phyloP scores from a whole-genome alignment of 2,888 invertebrate species.

The Branchellion lobata region DNA sequence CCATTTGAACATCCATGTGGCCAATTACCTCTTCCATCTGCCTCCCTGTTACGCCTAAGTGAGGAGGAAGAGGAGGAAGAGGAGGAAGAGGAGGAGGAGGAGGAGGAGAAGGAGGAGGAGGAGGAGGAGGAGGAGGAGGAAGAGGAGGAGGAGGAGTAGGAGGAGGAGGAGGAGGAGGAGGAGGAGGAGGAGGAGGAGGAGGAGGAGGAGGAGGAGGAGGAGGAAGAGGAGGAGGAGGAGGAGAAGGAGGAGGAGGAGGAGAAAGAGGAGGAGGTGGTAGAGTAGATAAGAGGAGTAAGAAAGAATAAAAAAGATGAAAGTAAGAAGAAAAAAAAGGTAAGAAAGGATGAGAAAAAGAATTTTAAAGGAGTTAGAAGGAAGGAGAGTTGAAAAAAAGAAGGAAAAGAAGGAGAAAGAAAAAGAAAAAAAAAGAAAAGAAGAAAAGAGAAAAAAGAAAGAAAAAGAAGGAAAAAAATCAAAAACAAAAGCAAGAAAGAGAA shows the following conservation, averaged over 20 bases:
- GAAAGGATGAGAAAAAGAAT: neutral
- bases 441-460: neutral
- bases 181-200: neutral
- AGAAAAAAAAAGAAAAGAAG: slow-evolving; percentile 40
- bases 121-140: neutral
- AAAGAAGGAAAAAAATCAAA: slow-evolving; percentile 41
- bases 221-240: neutral
- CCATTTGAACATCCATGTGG: slow-evolving; percentile 79
- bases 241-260: too few species aligned
- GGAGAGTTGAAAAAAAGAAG: neutral
- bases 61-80: neutral
- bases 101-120: neutral
- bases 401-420: neutral
- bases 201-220: neutral
- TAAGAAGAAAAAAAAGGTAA: too few species aligned
- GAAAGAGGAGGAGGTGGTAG: slow-evolving; percentile 1
- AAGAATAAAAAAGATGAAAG: too few species aligned
- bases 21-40: slow-evolving; percentile 83
- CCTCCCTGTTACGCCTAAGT: slow-evolving; percentile 52
- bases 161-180: neutral
- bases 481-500: slow-evolving; percentile 37
- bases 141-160: too few species aligned
- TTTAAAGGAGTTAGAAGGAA: slow-evolving; percentile 24
- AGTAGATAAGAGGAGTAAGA: too few species aligned
- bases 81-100: neutral